Conservation (phyloP, 2,888 invertebrate species). For the Troides helena region DNA sequence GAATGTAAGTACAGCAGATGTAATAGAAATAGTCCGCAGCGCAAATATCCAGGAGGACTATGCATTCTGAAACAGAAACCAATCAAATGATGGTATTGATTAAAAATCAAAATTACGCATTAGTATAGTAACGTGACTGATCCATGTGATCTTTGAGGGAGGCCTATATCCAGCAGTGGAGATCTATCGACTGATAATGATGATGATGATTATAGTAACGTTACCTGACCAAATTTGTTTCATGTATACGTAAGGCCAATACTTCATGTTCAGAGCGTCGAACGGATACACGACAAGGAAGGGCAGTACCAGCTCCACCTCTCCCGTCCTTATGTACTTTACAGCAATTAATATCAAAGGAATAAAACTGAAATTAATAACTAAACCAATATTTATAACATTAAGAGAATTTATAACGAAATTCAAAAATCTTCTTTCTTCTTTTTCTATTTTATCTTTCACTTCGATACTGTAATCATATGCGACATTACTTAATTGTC, state of each 20-base stretch:
- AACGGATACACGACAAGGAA: constrained; percentile 49
- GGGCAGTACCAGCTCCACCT: constrained; percentile 45
- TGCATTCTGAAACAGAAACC: constrained; percentile 42
- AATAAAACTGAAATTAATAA: constrained; percentile 43
- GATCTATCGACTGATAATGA: no score
- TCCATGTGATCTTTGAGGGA: no score
- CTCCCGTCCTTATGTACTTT: constrained; percentile 43
- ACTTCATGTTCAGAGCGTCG: constrained; percentile 43
- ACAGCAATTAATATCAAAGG: constrained; percentile 45
- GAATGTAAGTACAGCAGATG: constrained; percentile 47
- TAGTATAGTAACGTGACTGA: constrained; percentile 35
- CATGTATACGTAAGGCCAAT: constrained; percentile 48
- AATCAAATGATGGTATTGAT: no score
- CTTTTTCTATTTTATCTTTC: constrained; percentile 33
- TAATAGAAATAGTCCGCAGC: constrained; percentile 49
- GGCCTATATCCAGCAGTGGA: no score
- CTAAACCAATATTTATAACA: constrained; percentile 40
- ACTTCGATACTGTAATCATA: constrained; percentile 28
- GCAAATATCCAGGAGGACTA: constrained; percentile 44
- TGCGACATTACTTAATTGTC: constrained; percentile 38
- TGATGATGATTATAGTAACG: not conserved
- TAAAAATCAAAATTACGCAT: no score
- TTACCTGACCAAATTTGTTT: constrained; percentile 52
- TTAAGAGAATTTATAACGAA: constrained; percentile 30
- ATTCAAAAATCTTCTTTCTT: constrained; percentile 35